Base-by-base conservation (phyloP, 2,797 vertebrate species). In the Helicolenus hilgendorfi region DNA sequence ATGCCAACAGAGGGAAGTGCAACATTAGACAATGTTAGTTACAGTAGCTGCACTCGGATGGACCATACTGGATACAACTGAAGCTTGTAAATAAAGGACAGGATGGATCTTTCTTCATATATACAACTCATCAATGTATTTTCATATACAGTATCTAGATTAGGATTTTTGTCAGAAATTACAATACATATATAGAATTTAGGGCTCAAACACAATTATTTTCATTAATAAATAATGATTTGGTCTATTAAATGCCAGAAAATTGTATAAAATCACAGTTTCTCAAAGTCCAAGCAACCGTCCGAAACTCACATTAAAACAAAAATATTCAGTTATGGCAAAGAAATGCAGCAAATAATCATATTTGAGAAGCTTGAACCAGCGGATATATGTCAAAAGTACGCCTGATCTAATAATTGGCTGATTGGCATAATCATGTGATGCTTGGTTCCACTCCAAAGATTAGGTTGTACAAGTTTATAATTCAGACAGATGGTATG, bases 11-110 rank as follows among this genome's bases (percentile, higher is more conserved):
- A 68, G 56, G 83, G 41, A 60, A 58, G 77, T 79, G 70, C 78
- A 85, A 87, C 86, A 83, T 15, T 83, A 81, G 62, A 84, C 60
- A 27, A 24, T 15, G 70, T 81, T 88, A 89, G 73, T 89, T 77
- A 84, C 85, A 88, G 83, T 4, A 49, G 68, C 70, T 83, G 73
- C 76, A 55, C 63, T 71, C 77, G 71, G 59, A 71, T 33, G 53
- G 18, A 56, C 27, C n/a, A 9, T 5, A 38, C 26, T 35, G 56
- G 72, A 74, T 11, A 3, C 35, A 73, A 67, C 49, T 69, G 76
- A 45, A 58, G 68, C 45, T 0, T 45, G 72, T 22, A 69, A 74
- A 83, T 59, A 72, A 41, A 72, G 11, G 24, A 38, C 11, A 18
- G 9, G 20, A 70, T 49, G 49, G 20, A 10, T 41, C 73, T 27